Percentiles rank a stretch among this genome's conserved stretches.
These are phyloP conservation scores for Cyanocitta stelleri DNA, from an alignment of 2,113 vertebrate genomes.

Conservation along the genomic window DNA sequence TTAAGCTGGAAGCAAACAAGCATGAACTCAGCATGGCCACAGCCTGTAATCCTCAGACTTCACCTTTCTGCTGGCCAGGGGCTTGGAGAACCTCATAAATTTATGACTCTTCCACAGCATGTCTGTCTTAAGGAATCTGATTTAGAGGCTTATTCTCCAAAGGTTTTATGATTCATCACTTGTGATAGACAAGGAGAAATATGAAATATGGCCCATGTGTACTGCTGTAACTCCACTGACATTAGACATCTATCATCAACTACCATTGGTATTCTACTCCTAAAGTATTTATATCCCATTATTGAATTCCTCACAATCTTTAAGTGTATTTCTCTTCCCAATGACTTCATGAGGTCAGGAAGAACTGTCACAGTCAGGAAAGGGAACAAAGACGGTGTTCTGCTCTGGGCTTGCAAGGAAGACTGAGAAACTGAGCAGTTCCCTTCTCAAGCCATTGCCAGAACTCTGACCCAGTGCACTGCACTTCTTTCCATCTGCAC, in stretches of 20 bases:
- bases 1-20: neutral
- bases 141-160: constrained; percentile 4
- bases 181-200: neutral
- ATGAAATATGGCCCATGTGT: neutral
- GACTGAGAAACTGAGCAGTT: neutral
- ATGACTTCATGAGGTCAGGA: neutral
- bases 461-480: neutral
- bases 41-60: neutral
- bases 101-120: neutral
- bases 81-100: neutral
- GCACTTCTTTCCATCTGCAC: neutral
- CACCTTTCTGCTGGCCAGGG: neutral
- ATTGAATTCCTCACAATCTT: neutral
- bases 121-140: neutral
- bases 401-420: neutral
- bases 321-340: neutral
- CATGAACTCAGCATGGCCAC: neutral
- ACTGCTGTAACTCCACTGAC: neutral
- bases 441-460: neutral
- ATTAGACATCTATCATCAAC: neutral
- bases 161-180: neutral
- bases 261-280: neutral
- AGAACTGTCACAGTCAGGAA: neutral
- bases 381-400: neutral
- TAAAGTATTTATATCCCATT: neutral